Percentiles rank a stretch among this genome's conserved stretches.
phyloP scores from a whole-genome alignment of 2,888 invertebrate genomes.

The Bembecia ichneumoniformis region DNA sequence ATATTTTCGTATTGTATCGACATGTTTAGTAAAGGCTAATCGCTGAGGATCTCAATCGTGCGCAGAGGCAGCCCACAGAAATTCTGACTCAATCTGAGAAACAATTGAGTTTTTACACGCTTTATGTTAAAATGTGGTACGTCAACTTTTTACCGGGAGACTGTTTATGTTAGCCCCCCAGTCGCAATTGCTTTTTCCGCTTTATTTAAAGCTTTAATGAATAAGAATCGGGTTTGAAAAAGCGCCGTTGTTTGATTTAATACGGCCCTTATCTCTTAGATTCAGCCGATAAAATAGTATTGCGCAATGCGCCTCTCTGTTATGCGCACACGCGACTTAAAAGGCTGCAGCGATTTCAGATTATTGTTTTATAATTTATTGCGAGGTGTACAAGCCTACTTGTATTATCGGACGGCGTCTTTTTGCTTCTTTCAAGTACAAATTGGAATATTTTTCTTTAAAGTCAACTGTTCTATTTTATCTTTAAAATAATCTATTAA shows the following conservation, averaged over 20 bases:
- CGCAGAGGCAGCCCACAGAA: neutral
- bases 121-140: slow-evolving; percentile 39
- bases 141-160: slow-evolving; percentile 38
- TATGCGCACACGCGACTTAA: neutral
- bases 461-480: no score
- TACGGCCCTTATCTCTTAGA: slow-evolving; percentile 39
- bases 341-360: slow-evolving; percentile 8
- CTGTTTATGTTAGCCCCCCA: slow-evolving; percentile 67
- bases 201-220: slow-evolving; percentile 69
- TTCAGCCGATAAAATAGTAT: slow-evolving; percentile 30
- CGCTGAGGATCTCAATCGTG: neutral
- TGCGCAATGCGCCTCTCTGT: slow-evolving; percentile 11
- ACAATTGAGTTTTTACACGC: slow-evolving; percentile 28
- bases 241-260: slow-evolving; percentile 55
- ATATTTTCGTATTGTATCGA: no score
- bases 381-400: neutral
- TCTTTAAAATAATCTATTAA: no score
- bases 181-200: slow-evolving; percentile 46
- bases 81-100: slow-evolving; percentile 1
- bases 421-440: neutral
- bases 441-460: no score
- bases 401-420: neutral
- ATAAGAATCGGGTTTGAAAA: slow-evolving; percentile 61
- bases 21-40: neutral
- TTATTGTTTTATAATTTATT: slow-evolving; percentile 16